Evolutionary conservation across 2,888 invertebrate species (phyloP).

Genomic region (Zele albiditarsus): DNA sequence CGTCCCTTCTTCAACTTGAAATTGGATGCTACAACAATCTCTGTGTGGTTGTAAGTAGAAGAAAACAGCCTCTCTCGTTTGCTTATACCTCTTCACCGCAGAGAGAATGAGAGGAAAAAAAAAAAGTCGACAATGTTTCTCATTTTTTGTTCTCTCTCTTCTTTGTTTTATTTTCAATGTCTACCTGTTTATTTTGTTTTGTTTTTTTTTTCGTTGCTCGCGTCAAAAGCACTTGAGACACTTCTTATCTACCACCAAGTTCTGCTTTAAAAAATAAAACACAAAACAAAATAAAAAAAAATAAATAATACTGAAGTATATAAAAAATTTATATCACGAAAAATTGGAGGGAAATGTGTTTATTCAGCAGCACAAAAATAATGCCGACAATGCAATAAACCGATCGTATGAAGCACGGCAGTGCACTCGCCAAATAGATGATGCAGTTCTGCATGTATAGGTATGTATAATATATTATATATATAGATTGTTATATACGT

Average conservation of each 20-base stretch:
- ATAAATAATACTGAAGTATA: neutral
- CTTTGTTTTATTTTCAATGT: slow-evolving; percentile 5
- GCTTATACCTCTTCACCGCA: slow-evolving; percentile 22
- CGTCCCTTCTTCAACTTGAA: slow-evolving; percentile 25
- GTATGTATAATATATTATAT: neutral
- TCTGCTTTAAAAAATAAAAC: neutral
- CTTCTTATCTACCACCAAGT: slow-evolving; percentile 10
- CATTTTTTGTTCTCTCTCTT: neutral
- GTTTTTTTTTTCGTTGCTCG: neutral
- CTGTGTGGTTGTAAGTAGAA: neutral
- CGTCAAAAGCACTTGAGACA: slow-evolving; percentile 20
- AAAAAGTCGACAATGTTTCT: slow-evolving; percentile 22
- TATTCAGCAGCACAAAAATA: slow-evolving; percentile 1
- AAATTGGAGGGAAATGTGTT: neutral
- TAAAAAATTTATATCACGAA: neutral
- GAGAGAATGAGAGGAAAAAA: slow-evolving; percentile 10
- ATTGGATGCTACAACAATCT: slow-evolving; percentile 37
- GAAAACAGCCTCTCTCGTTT: slow-evolving; percentile 21
- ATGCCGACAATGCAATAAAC: slow-evolving; percentile 10
- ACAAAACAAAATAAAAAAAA: neutral
- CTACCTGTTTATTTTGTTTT: neutral
- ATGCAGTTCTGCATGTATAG: slow-evolving; percentile 15
- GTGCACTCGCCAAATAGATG: slow-evolving; percentile 30
- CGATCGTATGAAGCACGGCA: slow-evolving; percentile 19
- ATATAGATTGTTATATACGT: neutral